Evolutionary conservation across 2,797 vertebrate species (phyloP).

Genomic region (Carapus acus): DNA sequence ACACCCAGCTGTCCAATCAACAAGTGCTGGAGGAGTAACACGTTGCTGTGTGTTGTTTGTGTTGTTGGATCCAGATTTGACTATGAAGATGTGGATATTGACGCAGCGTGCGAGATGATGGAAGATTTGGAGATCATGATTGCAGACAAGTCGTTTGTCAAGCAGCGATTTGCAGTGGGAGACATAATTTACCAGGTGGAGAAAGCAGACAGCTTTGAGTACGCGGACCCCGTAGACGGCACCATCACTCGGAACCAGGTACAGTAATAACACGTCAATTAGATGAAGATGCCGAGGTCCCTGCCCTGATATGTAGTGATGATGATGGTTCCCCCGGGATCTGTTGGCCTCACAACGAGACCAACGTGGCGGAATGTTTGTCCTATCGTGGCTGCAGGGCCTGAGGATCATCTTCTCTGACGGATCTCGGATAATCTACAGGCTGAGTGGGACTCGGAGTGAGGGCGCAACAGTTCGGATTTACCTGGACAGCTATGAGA

Average conservation of each 20-base stretch:
- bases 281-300: too few relatives aligned
- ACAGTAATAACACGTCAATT: constrained; percentile 7
- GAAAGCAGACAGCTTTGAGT: constrained; percentile 93
- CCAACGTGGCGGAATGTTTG: too few relatives aligned
- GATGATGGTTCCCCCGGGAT: too few relatives aligned
- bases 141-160: constrained; percentile 83
- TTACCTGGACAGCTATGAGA: constrained; percentile 94
- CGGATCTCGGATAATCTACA: constrained; percentile 91
- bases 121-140: constrained; percentile 87
- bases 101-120: constrained; percentile 91
- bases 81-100: constrained; percentile 89
- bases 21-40: neutral
- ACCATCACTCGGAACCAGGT: constrained; percentile 92
- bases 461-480: constrained; percentile 86
- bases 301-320: too few relatives aligned
- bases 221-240: constrained; percentile 89
- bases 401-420: constrained; percentile 90
- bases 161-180: constrained; percentile 79
- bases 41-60: neutral
- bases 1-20: too few relatives aligned
- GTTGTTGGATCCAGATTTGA: constrained; percentile 77
- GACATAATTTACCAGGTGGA: constrained; percentile 90
- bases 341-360: too few relatives aligned
- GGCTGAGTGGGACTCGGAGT: constrained; percentile 85
- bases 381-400: constrained; percentile 72